Base-by-base conservation (phyloP, 2,797 vertebrate genomes). In the Bradypodion ventrale region DNA sequence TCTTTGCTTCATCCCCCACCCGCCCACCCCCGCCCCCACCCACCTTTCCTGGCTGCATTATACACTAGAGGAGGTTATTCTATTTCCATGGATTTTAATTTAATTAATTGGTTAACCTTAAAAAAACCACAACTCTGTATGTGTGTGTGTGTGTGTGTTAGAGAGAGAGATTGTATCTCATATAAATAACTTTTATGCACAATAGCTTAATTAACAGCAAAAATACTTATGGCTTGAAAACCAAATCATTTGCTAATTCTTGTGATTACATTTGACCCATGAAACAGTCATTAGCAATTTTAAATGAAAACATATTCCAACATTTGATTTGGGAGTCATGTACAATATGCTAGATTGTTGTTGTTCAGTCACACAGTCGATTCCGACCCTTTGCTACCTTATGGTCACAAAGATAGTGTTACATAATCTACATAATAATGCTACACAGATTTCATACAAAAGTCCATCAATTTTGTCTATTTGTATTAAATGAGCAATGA, bases 251-350 rank as follows among this genome's bases (percentile, higher is more conserved):
- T 73, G 83, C 3, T 60, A 63, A 80, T 49, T 62, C 86, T 9
- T 89, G 62, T 85, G 82, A 89, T 84, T 85, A 49, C 9, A 85
- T 81, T 89, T 74, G 91, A 65, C n/a, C 74, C 73, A 63, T 40
- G 82, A 35, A n/a, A 6, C 10, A 70, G 32, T 42, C 27, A 66
- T 75, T 82, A 88, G 8, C 72, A 79, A 80, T 90, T 65, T 68
- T 83, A 35, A 78, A 72, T 35, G 70, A 73, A 90, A 87, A 69
- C 80, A 46, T 74, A 0, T 78, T 85, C 76, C 75, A 70, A 21
- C 40, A 82, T 46, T 76, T 88, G 40, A 49, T 77, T 87, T 72
- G 40, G 75, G 63, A 78, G 84, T 23, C 88, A 75, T 6, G 12
- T 65, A 59, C 27, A 80, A 44, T 74, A 16, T 7, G 25, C n/a